These are phyloP conservation scores for Phyllopteryx taeniolatus DNA, from an alignment of 2,113 vertebrate genomes.

Conservation along the genomic window DNA sequence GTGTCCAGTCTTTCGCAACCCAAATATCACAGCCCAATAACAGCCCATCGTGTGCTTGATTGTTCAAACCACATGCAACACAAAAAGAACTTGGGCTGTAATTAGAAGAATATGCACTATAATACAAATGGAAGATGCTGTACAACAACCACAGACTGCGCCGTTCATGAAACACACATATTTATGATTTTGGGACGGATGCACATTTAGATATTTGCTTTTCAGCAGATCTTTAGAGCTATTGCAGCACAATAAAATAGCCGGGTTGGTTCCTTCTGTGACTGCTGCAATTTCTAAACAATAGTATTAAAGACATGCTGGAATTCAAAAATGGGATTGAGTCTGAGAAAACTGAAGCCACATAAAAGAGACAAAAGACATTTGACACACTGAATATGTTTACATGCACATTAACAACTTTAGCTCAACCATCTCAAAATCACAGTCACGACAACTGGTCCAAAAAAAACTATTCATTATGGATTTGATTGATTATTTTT, in stretches of 20 bases:
- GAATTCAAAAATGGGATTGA: slow-evolving; percentile 44
- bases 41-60: not conserved
- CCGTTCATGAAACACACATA: slow-evolving; percentile 40
- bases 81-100: slow-evolving; percentile 12
- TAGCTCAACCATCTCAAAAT: not conserved
- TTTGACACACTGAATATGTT: slow-evolving; percentile 30
- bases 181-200: slow-evolving; percentile 10
- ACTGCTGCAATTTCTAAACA: slow-evolving; percentile 7
- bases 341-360: slow-evolving; percentile 27
- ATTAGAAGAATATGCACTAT: not conserved
- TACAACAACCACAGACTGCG: slow-evolving; percentile 30
- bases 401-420: slow-evolving; percentile 27
- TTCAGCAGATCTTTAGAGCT: slow-evolving; percentile 40
- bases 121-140: not conserved
- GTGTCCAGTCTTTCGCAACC: slow-evolving; percentile 4
- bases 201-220: slow-evolving; percentile 36
- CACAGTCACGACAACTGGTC: not conserved
- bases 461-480: not conserved
- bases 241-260: slow-evolving; percentile 5
- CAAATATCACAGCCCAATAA: slow-evolving; percentile 3
- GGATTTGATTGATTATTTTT: not conserved
- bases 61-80: not conserved
- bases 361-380: slow-evolving; percentile 50
- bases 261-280: not conserved
- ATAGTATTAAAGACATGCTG: slow-evolving; percentile 49